A percentile compares a stretch with the other conserved stretches of the same genome.
phyloP scores from a whole-genome alignment of 1,140 invertebrate genomes.

The Cherax destructor region DNA sequence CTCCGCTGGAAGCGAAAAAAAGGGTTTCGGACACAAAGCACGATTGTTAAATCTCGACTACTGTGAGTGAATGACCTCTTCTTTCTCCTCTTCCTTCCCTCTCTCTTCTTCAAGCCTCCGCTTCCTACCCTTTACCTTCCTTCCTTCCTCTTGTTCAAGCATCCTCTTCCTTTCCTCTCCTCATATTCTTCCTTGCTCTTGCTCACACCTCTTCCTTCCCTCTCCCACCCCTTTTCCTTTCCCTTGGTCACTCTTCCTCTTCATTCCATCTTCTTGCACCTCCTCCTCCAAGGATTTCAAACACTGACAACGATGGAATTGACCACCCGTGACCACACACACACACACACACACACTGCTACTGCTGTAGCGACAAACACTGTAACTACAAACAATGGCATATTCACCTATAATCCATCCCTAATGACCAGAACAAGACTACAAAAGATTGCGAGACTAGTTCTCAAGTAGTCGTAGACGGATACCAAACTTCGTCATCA shows the following conservation, averaged over 20 bases:
- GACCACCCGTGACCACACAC: slow-evolving; percentile 12
- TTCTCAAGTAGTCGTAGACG: no score
- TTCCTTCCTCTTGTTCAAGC: neutral
- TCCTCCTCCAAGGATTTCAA: neutral
- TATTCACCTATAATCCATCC: no score
- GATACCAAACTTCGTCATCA: no score
- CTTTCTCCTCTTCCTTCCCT: neutral
- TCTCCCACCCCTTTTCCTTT: neutral
- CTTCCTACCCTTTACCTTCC: neutral
- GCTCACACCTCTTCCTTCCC: neutral
- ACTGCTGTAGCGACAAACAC: no score
- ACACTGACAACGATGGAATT: neutral
- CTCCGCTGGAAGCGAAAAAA: neutral
- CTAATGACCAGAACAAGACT: no score
- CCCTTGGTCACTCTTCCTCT: neutral
- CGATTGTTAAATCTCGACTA: neutral
- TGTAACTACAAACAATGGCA: no score
- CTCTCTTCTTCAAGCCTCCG: neutral
- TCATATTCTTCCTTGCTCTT: neutral
- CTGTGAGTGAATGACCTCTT: neutral
- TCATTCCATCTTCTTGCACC: neutral
- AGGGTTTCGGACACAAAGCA: neutral
- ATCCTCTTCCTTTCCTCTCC: no score
- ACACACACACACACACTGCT: slow-evolving; percentile 4
- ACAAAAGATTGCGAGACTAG: no score